Evolutionary conservation across 2,113 vertebrate species (phyloP).

Genomic region (Corvus moneduloides): DNA sequence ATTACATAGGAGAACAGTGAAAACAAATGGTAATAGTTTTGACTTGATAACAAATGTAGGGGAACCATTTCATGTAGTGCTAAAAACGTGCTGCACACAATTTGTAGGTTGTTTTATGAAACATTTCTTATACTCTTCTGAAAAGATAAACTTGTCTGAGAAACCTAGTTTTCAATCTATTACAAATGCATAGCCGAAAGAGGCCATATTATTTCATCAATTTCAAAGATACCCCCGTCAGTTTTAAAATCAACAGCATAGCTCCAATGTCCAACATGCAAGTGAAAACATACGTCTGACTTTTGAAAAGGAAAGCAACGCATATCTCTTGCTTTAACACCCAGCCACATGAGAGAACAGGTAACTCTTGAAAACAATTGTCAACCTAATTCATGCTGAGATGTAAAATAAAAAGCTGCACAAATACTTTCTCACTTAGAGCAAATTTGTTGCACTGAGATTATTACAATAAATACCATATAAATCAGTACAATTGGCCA

Average conservation of each 20-base stretch:
- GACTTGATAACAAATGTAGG: not conserved
- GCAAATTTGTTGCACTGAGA: not conserved
- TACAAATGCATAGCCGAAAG: not conserved
- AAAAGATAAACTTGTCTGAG: not conserved
- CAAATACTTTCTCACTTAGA: not conserved
- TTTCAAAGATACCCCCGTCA: not conserved
- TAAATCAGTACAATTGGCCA: not conserved
- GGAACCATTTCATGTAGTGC: not conserved
- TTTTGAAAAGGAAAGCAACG: not conserved
- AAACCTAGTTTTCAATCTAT: not conserved
- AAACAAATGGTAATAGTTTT: not conserved
- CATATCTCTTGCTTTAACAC: not conserved
- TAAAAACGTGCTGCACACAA: slow-evolving; percentile 8
- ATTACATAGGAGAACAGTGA: not conserved
- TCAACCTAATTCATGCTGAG: not conserved
- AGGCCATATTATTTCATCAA: not conserved
- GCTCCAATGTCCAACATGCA: not conserved
- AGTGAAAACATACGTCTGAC: not conserved
- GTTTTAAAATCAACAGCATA: not conserved
- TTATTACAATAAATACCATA: slow-evolving; percentile 17
- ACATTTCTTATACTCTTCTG: not conserved
- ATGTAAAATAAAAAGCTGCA: not conserved
- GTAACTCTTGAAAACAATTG: slow-evolving; percentile 38
- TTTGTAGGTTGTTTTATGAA: not conserved
- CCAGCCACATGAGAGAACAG: not conserved